These are phyloP conservation scores for Cantharis flavilabris DNA, from an alignment of 2,888 invertebrate genomes.

Conservation along the genomic window DNA sequence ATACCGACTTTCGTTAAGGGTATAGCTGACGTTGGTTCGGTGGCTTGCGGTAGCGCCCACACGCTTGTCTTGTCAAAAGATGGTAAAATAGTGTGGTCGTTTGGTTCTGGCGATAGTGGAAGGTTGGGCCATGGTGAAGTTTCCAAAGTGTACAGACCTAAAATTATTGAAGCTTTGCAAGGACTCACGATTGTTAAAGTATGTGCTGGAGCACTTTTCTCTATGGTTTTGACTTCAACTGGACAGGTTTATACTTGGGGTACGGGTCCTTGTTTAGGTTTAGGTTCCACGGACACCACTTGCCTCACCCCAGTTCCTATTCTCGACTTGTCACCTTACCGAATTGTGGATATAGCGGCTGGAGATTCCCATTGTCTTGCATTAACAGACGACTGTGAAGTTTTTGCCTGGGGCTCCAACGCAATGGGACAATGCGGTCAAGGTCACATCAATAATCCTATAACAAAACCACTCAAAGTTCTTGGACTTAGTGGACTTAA, in stretches of 20 bases:
- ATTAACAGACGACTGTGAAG: conserved; percentile 60
- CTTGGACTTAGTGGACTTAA: conserved; percentile 59
- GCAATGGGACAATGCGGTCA: conserved; percentile 69
- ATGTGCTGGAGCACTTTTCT: conserved; percentile 61
- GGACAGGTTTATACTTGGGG: conserved; percentile 68
- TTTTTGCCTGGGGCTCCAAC: conserved; percentile 67
- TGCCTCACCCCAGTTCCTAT: conserved; percentile 60
- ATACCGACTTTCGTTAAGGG: conserved; percentile 64
- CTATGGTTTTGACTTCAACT: conserved; percentile 59
- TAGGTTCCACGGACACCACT: conserved; percentile 62
- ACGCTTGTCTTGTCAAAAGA: conserved; percentile 60
- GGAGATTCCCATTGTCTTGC: conserved; percentile 68
- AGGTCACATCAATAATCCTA: conserved; percentile 63
- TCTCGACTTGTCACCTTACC: conserved; percentile 58
- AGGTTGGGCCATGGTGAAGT: conserved; percentile 57
- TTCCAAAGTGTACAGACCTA: conserved; percentile 60
- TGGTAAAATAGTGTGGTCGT: conserved; percentile 63
- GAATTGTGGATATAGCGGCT: conserved; percentile 63
- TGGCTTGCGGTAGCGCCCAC: conserved; percentile 62
- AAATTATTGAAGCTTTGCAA: conserved; percentile 62
- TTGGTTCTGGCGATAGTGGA: conserved; percentile 63
- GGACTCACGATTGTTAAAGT: conserved; percentile 62
- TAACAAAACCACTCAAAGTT: conserved; percentile 62
- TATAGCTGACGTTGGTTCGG: conserved; percentile 61
- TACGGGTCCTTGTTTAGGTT: conserved; percentile 63